Base-by-base conservation (phyloP, 1,140 invertebrate genomes). In the Oryctes rhinoceros region DNA sequence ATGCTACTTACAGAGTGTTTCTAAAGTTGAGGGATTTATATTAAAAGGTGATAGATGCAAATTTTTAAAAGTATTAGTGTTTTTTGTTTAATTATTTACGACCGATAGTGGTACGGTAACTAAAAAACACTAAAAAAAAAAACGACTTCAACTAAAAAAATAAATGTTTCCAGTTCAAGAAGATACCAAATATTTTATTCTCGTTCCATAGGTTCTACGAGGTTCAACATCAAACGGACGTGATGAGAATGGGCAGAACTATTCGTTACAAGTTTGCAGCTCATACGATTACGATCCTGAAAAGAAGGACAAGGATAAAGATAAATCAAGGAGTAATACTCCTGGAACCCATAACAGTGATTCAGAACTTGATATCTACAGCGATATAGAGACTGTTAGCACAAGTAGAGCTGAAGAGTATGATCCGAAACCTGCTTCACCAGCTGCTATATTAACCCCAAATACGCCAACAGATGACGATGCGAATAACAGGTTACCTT, bases 341-440 rank as follows among this genome's bases (percentile, higher is more conserved):
- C 44, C 44, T 4, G 49, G 49, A 20, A 53, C 76, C 1, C 76
- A 78, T 15, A 78, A 78, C 49, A 78, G 76, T 20, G 76, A 78
- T 78, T 78, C 76, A 5, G 88, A 88, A 79, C 80, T 88, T 15
- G 88, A 89, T 83, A 88, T 91, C 44, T 91, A 92, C 81, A 90
- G 90, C 83, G 91, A 91, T 80, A 91, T 91, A 75, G 85, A 81
- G 82, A 86, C 81, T 18, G 84, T 85, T 4, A 86, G 39, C 81
- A 88, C 86, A 7, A 86, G 82, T 78, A 84, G 85, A 81, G 78
- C 74, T 9, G 83, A 84, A 74, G 82, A 84, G n/a, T 75, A 80
- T 10, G 76, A 81, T 37, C 47, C 77, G 9, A 81, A 85, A 79
- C 81, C 78, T 76, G 18, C 59, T 5, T 78, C 77, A 3, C 78